These are phyloP conservation scores for Agriopis leucophaearia DNA, from an alignment of 2,888 invertebrate species.

Conservation along the genomic window DNA sequence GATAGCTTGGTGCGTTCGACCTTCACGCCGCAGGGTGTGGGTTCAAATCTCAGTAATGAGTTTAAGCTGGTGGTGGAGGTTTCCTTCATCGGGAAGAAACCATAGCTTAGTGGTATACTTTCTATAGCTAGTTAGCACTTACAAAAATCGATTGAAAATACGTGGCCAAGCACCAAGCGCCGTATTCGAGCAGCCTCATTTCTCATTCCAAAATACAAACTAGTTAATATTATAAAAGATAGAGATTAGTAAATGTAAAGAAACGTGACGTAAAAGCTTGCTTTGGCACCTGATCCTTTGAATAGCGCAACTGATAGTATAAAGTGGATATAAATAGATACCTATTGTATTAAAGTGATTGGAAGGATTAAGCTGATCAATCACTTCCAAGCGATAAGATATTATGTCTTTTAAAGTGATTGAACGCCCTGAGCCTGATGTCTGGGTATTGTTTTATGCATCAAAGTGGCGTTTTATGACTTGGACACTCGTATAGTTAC, in stretches of 20 bases:
- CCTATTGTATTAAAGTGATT: slow-evolving; percentile 29
- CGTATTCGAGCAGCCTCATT: too few relatives aligned
- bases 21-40: too few relatives aligned
- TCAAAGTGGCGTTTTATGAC: slow-evolving; percentile 75
- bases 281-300: neutral
- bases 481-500: slow-evolving; percentile 51
- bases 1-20: too few relatives aligned
- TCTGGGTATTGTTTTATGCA: slow-evolving; percentile 62
- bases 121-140: too few relatives aligned
- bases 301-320: neutral
- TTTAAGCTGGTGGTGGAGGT: too few relatives aligned
- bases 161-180: too few relatives aligned
- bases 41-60: too few relatives aligned
- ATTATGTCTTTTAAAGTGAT: slow-evolving; percentile 40
- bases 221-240: neutral
- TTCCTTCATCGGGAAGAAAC: too few relatives aligned
- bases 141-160: too few relatives aligned
- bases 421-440: slow-evolving; percentile 30
- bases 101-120: too few relatives aligned
- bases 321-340: slow-evolving; percentile 1
- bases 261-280: neutral
- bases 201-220: neutral
- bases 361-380: slow-evolving; percentile 32
- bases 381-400: slow-evolving; percentile 30
- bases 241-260: neutral